Percentiles rank a stretch among this genome's conserved stretches.
Conservation (phyloP, 53 echinoderm and acorn worm genomes). For the Stichopus horrens region DNA sequence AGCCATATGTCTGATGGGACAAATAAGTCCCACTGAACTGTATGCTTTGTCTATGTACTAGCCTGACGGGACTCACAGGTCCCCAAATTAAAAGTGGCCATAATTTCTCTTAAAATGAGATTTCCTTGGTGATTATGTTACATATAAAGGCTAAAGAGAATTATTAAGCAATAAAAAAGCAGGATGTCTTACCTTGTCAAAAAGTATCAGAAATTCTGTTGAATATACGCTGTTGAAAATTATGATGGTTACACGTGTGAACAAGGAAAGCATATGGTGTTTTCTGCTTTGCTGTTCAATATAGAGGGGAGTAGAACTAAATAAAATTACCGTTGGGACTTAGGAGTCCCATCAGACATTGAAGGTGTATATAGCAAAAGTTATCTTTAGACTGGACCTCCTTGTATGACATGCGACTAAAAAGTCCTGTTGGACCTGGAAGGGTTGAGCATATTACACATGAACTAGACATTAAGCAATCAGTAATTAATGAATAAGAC, state of each 20-base stretch:
- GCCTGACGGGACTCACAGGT: background rate
- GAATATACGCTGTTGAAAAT: background rate
- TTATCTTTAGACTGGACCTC: background rate
- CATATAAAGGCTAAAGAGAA: background rate
- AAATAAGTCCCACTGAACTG: background rate
- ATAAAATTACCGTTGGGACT: background rate
- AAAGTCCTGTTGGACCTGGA: background rate
- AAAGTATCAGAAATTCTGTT: background rate
- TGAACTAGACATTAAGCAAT: no score
- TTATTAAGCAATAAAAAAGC: constrained; percentile 1
- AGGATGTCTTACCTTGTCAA: constrained; percentile 20
- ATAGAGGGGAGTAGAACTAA: background rate
- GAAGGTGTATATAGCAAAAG: background rate
- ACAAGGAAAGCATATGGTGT: background rate
- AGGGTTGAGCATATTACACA: no score
- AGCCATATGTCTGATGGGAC: background rate
- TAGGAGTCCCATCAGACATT: background rate
- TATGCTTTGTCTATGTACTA: constrained; percentile 7
- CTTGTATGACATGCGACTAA: background rate
- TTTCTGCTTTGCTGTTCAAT: background rate
- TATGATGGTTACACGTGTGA: background rate
- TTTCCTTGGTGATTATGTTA: background rate
- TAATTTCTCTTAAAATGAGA: background rate
- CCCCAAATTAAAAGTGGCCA: background rate
- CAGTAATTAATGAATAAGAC: no score